Conservation (phyloP, 2,888 invertebrate species). For the Gymnoscelis rufifasciata region DNA sequence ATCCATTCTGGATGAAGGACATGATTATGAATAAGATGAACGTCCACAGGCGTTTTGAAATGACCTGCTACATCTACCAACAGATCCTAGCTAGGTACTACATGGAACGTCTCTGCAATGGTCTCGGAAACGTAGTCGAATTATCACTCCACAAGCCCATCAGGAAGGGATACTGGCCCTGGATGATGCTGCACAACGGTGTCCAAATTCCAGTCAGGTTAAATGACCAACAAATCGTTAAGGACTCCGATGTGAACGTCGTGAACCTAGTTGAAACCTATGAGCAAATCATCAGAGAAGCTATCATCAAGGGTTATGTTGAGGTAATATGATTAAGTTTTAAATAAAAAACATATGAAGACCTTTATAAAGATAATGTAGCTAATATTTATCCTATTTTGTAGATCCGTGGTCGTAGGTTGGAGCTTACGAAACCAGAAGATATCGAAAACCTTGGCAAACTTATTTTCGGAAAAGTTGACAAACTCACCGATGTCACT, state of each 20-base stretch:
- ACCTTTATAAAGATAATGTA: neutral
- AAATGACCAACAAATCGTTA: constrained; percentile 57
- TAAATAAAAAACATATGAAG: no score
- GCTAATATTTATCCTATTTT: constrained; percentile 17
- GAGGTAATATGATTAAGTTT: constrained; percentile 40
- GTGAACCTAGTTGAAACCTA: constrained; percentile 54
- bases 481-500: constrained; percentile 49
- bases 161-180: constrained; percentile 77
- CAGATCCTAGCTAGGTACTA: constrained; percentile 82
- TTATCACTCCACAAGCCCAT: constrained; percentile 67
- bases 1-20: constrained; percentile 81
- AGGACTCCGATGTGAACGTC: constrained; percentile 46
- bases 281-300: constrained; percentile 78
- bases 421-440: constrained; percentile 59
- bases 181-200: constrained; percentile 76
- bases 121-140: constrained; percentile 60
- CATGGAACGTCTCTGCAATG: constrained; percentile 74
- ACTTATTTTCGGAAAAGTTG: constrained; percentile 66
- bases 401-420: constrained; percentile 57
- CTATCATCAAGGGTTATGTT: constrained; percentile 76
- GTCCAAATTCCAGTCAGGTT: constrained; percentile 73
- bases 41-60: constrained; percentile 69
- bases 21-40: constrained; percentile 55
- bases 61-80: constrained; percentile 81
- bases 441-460: constrained; percentile 78